Base-by-base conservation (phyloP, 2,888 invertebrate genomes). In the Melieria omissa region DNA sequence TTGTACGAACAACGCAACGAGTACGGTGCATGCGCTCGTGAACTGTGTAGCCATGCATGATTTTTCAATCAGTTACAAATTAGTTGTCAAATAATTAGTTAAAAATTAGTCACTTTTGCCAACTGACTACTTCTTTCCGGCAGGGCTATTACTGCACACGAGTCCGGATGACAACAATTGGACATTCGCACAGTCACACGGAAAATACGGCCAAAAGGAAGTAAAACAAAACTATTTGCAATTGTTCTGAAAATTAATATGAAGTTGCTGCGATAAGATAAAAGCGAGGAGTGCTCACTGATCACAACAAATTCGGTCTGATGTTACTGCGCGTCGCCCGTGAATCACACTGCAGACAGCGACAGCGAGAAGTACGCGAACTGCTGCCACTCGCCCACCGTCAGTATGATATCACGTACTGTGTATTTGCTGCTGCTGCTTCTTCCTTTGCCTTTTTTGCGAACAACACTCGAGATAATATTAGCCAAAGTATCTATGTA, bases 321-420 rank as follows among this genome's bases (percentile, higher is more conserved):
- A 10, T 10, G 44, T 5, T 57, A 9, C 16, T 16, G 41, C 44
- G n/a, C 12, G 44, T 45, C 44, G n/a, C 44, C 44, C 54, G 55
- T 65, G 65, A 65, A 65, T 65, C 65, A 65, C 57, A 14, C 16
- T 29, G 29, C 29, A 29, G 29, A 29, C 29, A 29, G 29, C 29
- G 29, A 29, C 29, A 29, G 29, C 29, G 29, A 29, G 29, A 29
- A 29, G 29, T 29, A 29, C 29, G 29, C 29, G 29, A 29, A 29
- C 7, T n/a, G 61, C 16, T 1, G 5, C n/a, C 14, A 45, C 12
- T 55, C 57, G 54, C 65, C 65, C 45, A 65, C 42, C n/a, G 44
- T 16, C 55, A 16, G 55, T 45, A 65, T 65, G 65, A 65, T 65
- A 65, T 65, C 65, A 65, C 65, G 49, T 65, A 44, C 47, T 29